phyloP scores from a whole-genome alignment of 2,113 vertebrate genomes.

The Casuarius casuarius region DNA sequence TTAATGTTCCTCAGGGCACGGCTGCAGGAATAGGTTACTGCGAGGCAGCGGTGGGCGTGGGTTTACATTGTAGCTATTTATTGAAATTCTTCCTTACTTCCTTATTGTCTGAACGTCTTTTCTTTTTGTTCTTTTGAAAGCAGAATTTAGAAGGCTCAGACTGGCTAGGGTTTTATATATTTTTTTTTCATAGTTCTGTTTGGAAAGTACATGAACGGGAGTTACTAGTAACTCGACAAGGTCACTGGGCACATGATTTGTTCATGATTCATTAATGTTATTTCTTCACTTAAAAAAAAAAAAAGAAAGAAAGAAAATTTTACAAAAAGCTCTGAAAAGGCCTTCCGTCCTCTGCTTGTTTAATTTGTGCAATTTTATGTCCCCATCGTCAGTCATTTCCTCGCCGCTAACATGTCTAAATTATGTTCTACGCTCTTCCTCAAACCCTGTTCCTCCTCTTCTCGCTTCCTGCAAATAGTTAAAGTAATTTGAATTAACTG shows the following conservation, averaged over 20 bases:
- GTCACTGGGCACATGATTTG: background rate
- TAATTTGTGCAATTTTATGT: accelerated
- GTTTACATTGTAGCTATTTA: background rate
- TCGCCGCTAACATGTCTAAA: too few relatives aligned
- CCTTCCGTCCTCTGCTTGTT: background rate
- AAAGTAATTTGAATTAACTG: accelerated
- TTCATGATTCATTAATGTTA: background rate
- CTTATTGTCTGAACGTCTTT: background rate
- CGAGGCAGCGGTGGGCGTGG: background rate
- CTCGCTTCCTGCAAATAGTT: too few relatives aligned
- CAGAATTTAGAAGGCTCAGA: background rate
- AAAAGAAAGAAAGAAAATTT: too few relatives aligned
- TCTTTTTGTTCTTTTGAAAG: background rate
- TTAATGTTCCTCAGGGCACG: background rate
- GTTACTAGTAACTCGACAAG: background rate
- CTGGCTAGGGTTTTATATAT: background rate
- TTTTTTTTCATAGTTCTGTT: background rate
- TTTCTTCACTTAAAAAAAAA: background rate
- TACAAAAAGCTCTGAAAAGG: background rate
- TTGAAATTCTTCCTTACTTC: background rate
- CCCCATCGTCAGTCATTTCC: accelerated
- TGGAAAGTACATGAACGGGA: background rate
- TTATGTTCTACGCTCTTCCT: background rate
- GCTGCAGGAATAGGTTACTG: background rate
- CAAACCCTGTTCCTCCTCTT: background rate